phyloP scores from a whole-genome alignment of 2,888 invertebrate genomes.

The Leucoma salicis region DNA sequence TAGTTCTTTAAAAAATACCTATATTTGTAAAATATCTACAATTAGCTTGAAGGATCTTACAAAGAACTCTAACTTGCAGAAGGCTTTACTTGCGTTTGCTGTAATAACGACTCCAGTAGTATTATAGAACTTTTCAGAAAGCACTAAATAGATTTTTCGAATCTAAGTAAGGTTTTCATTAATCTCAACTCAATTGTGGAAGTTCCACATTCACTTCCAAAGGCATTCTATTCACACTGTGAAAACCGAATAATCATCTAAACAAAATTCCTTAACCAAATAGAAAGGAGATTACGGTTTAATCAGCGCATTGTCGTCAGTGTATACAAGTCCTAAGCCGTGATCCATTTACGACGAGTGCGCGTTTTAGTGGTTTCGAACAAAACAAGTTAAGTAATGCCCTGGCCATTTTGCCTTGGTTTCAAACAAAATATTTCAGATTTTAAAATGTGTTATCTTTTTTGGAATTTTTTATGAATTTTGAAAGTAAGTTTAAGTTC shows the following conservation, averaged over 20 bases:
- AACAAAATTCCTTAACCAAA: constrained; percentile 5
- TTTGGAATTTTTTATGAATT: too few relatives aligned
- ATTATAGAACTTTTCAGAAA: too few relatives aligned
- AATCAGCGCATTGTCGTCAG: constrained; percentile 14
- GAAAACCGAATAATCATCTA: neutral
- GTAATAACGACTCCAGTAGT: neutral
- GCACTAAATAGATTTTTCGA: too few relatives aligned
- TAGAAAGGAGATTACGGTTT: constrained; percentile 13
- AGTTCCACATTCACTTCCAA: neutral
- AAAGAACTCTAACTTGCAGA: neutral
- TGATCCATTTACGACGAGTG: constrained; percentile 26
- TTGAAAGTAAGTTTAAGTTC: too few relatives aligned
- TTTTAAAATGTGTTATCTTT: neutral
- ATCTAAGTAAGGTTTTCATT: neutral
- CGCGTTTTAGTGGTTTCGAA: constrained; percentile 9
- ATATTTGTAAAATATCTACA: too few relatives aligned
- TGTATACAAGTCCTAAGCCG: constrained; percentile 19
- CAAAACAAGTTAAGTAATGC: constrained; percentile 8
- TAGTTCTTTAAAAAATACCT: too few relatives aligned
- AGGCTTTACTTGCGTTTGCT: neutral
- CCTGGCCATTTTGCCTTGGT: constrained; percentile 3
- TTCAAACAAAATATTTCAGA: neutral
- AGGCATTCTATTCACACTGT: neutral
- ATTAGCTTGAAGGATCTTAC: too few relatives aligned
- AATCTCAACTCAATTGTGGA: neutral